Base-by-base conservation (phyloP, 2,113 vertebrate genomes). In the Oophaga pumilio region DNA sequence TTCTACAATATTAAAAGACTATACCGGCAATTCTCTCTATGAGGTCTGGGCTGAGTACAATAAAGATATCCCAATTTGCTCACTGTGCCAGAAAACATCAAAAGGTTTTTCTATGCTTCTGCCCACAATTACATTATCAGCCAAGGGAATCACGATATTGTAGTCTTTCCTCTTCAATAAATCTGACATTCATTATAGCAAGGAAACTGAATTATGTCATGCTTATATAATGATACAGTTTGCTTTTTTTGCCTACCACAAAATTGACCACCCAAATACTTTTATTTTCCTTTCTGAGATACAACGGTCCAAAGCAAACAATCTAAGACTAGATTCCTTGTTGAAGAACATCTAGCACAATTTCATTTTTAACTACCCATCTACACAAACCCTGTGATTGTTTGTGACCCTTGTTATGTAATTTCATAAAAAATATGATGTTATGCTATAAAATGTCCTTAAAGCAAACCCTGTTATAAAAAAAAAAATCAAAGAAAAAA, bases 151-250 rank as follows among this genome's bases (percentile, higher is more conserved):
- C 69, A 49, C 64, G 56, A 50, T 77, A 85, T 85, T 77, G 57
- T 78, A 77, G 73, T 66, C 73, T 85, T 60, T 77, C 18, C 53
- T 8, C 84, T 66, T 50, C 59, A 60, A 85, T 77, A 85, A 85
- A 66, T 66, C 84, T 77, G 74, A 85, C 84, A 77, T 64, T 73
- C 84, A 85, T 77, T 64, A 77, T n/a, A 64, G n/a, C 13, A 64
- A 3, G 33, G 15, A 76, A 62, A 85, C 52, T 77, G 59, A 60
- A 85, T 85, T 59, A 77, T 64, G 84, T 49, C 84, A 77, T 77
- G 84, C 74, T 85, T 77, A 52, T 77, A 78, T 85, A 85, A 76
- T 85, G 71, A 85, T 18, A 64, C 57, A 85, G 50, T 66, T 85
- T 85, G 56, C 59, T 49, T 76, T 66, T 62, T 24, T 66, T 77